A percentile compares a stretch with the other conserved stretches of the same genome.
Evolutionary conservation across 1,140 invertebrate genomes (phyloP).

Genomic region (Zaprionus ghesquierei): DNA sequence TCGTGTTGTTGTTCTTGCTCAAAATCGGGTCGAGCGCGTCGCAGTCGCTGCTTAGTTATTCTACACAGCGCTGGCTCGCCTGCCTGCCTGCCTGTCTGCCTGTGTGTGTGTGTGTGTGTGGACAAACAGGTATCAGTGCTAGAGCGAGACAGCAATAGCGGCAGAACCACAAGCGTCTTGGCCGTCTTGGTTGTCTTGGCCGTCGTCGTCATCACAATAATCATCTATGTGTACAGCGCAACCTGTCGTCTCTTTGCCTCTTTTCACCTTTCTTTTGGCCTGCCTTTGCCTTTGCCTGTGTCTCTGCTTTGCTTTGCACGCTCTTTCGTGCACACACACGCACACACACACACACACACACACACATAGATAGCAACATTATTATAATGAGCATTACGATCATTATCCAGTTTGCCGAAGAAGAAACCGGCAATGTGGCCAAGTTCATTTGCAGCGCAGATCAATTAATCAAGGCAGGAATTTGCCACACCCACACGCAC

Average conservation of each 20-base stretch:
- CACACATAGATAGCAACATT: slow-evolving; percentile 9
- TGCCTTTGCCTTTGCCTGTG: slow-evolving; percentile 9
- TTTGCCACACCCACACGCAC: background rate
- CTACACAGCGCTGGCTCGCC: slow-evolving; percentile 36
- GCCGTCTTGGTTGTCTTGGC: background rate
- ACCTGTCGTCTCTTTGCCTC: slow-evolving; percentile 53
- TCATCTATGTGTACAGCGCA: slow-evolving; percentile 17
- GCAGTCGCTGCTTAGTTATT: slow-evolving; percentile 64
- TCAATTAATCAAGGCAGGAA: slow-evolving; percentile 20
- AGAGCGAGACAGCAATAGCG: background rate
- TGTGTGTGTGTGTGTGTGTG: slow-evolving; percentile 40
- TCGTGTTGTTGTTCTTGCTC: slow-evolving; percentile 27
- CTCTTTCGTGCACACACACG: slow-evolving; percentile 26
- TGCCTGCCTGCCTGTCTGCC: too few species aligned
- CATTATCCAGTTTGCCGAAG: too few species aligned
- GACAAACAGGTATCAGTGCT: slow-evolving; percentile 42
- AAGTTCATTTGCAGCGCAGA: slow-evolving; percentile 7
- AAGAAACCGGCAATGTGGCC: too few species aligned
- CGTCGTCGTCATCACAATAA: slow-evolving; percentile 24
- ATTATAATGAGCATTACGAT: slow-evolving; percentile 9
- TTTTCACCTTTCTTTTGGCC: slow-evolving; percentile 69
- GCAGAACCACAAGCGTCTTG: background rate
- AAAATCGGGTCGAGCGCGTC: slow-evolving; percentile 65
- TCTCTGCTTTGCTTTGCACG: slow-evolving; percentile 23
- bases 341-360: background rate